A percentile compares a stretch with the other conserved stretches of the same genome.
phyloP scores from a whole-genome alignment of 35 echinoderm and acorn worm species.

The Eucidaris tribuloides region DNA sequence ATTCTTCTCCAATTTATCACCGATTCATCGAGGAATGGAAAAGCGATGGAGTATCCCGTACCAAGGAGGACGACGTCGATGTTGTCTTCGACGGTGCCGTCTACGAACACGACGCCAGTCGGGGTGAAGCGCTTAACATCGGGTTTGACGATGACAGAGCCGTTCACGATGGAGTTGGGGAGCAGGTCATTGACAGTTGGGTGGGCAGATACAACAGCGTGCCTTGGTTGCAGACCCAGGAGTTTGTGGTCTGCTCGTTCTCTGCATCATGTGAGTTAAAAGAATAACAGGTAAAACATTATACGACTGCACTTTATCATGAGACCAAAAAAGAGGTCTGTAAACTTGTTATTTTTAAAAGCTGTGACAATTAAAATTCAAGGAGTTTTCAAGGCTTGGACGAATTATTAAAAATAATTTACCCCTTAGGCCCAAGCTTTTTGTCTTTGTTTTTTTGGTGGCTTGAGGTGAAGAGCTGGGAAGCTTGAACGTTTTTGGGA shows the following conservation, averaged over 20 bases:
- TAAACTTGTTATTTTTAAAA: too few species aligned
- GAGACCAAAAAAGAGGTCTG: too few species aligned
- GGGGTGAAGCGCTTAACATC: constrained; percentile 65
- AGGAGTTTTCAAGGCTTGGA: too few species aligned
- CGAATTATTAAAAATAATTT: too few species aligned
- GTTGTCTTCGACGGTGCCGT: constrained; percentile 77
- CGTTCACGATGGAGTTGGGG: constrained; percentile 56
- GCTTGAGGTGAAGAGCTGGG: too few species aligned
- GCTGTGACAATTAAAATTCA: too few species aligned
- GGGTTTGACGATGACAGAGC: constrained; percentile 57
- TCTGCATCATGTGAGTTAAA: too few species aligned
- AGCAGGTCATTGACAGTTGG: constrained; percentile 77
- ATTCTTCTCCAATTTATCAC: constrained; percentile 59
- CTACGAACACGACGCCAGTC: constrained; percentile 76
- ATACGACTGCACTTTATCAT: too few species aligned
- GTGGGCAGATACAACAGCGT: constrained; percentile 15
- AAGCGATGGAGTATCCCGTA: constrained; percentile 84
- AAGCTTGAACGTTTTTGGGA: too few species aligned
- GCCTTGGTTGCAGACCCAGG: constrained; percentile 62
- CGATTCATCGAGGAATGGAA: constrained; percentile 67
- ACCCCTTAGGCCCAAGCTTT: too few species aligned
- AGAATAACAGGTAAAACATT: too few species aligned
- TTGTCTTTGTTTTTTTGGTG: too few species aligned
- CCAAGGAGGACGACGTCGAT: constrained; percentile 77
- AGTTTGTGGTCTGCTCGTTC: constrained; percentile 29